Conservation (phyloP, 1,140 invertebrate species). For the Papilio aristodemus region DNA sequence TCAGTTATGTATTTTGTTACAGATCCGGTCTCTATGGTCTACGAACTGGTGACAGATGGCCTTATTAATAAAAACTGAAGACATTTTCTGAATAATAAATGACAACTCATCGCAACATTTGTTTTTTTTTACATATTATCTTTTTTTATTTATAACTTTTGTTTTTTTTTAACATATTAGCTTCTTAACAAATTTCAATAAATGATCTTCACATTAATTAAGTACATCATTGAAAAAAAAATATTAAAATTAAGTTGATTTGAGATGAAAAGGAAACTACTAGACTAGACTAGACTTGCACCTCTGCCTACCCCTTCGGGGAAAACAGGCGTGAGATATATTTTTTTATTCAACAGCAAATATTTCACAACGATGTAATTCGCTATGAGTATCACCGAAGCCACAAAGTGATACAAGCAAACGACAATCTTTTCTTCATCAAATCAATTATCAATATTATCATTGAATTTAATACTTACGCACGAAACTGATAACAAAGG, state of each 20-base stretch:
- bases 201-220: too few species aligned
- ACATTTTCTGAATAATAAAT: neutral
- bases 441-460: neutral
- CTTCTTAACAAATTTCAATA: too few species aligned
- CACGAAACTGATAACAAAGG: neutral
- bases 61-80: conserved; percentile 37
- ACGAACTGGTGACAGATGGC: conserved; percentile 36
- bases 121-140: conserved; percentile 1
- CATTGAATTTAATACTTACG: neutral
- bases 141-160: too few species aligned
- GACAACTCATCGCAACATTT: neutral
- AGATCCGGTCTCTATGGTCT: conserved; percentile 39
- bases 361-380: too few species aligned
- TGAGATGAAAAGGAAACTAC: too few species aligned
- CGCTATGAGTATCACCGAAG: neutral
- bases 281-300: too few species aligned
- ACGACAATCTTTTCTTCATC: neutral
- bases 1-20: conserved; percentile 21
- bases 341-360: too few species aligned
- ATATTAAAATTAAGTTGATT: too few species aligned
- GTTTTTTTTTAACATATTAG: too few species aligned
- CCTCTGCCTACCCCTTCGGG: too few species aligned
- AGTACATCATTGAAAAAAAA: too few species aligned
- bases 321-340: too few species aligned
- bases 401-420: neutral